These are phyloP conservation scores for Tipula vernalis DNA, from an alignment of 2,888 invertebrate species.

Conservation along the genomic window DNA sequence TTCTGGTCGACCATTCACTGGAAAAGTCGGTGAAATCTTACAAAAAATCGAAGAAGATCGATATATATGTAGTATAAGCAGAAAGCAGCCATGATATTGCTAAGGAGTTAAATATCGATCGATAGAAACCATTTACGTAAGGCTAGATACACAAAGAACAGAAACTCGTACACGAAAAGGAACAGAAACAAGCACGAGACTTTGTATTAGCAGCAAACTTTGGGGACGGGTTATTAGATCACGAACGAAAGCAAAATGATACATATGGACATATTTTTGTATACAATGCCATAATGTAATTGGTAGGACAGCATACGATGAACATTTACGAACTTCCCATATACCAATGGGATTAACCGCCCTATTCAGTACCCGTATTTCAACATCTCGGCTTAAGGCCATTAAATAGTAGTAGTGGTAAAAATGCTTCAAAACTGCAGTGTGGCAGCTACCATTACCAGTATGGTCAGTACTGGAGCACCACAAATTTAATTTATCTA, in stretches of 20 bases:
- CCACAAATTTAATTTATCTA: no score
- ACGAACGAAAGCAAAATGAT: not conserved
- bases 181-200: no score
- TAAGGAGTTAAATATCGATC: no score
- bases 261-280: not conserved
- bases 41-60: no score
- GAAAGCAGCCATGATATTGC: no score
- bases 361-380: not conserved
- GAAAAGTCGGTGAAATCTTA: no score
- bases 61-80: no score
- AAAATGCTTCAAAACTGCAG: not conserved
- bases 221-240: not conserved
- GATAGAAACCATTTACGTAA: no score
- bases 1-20: no score
- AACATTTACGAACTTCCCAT: conserved; percentile 7
- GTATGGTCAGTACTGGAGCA: not conserved
- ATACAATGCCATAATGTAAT: conserved; percentile 5
- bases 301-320: not conserved
- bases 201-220: not conserved
- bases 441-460: not conserved
- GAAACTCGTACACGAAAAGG: no score
- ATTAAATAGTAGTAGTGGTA: not conserved
- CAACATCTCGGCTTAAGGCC: not conserved
- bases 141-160: no score
- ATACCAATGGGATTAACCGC: not conserved